Base-by-base conservation (phyloP, 1,140 invertebrate species). In the Eufriesea mexicana region DNA sequence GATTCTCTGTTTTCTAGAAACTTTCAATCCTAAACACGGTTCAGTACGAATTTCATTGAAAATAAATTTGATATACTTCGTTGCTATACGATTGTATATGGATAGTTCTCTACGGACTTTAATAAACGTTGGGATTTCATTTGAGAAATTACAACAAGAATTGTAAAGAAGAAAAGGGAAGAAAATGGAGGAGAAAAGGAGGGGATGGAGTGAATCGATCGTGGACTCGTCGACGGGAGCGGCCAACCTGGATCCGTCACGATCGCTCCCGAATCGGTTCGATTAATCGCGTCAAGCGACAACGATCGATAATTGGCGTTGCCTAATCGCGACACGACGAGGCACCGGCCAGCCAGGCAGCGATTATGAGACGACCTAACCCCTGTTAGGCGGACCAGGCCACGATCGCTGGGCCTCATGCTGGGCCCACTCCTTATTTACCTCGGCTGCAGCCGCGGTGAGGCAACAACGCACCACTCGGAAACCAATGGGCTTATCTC, bases 211-310 rank as follows among this genome's bases (percentile, higher is more conserved):
- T 57, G 45, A 57, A 61, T 55, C n/a, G n/a, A n/a, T n/a, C n/a
- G n/a, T n/a, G n/a, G n/a, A n/a, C n/a, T n/a, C n/a, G 25, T 28
- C 49, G 55, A 74, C 66, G 67, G n/a, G 18, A 61, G 47, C 16
- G 78, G 20, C 55, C 25, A 62, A 74, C 61, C 54, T 28, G 18
- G 5, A n/a, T 49, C 28, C 66, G 83, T 73, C 84, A 86, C 85
- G 85, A 86, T 82, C 61, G 74, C 72, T 74, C 16, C 88, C 71
- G 83, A 88, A 91, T 91, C 87, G 84, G 80, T 88, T 86, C 84
- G 91, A 91, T 91, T 91, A 91, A 91, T 91, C 90, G 90, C 81
- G 61, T 61, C 68, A 84, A 89, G 87, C 86, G 90, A 91, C 91
- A 91, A 90, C 84, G 70, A 86, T 87, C 86, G 73, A 87, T 92